A percentile compares a stretch with the other conserved stretches of the same genome.
These are phyloP conservation scores for Regulus satrapa DNA, from an alignment of 2,113 vertebrate genomes.

Conservation along the genomic window DNA sequence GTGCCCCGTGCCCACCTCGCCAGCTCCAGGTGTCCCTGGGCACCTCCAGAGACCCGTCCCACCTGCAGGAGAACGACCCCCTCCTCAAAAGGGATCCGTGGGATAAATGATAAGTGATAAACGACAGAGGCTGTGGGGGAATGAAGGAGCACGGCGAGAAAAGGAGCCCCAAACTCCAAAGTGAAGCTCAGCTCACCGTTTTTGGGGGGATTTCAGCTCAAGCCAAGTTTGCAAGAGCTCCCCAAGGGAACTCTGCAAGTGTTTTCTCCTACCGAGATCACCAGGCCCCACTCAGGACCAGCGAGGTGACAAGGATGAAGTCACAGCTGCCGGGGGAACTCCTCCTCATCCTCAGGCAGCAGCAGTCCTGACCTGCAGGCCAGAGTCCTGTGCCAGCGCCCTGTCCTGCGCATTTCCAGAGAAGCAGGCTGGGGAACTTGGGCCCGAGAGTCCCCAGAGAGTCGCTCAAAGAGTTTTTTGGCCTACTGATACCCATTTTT, in stretches of 20 bases:
- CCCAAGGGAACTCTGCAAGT: neutral
- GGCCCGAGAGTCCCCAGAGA: neutral
- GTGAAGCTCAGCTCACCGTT: fast-evolving
- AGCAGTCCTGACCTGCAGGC: neutral
- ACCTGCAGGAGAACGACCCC: neutral
- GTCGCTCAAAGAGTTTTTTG: neutral
- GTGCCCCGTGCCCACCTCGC: neutral
- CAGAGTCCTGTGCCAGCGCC: too few species aligned
- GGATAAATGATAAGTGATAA: fast-evolving
- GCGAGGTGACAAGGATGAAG: neutral
- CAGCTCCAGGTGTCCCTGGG: fast-evolving
- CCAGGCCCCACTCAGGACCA: neutral
- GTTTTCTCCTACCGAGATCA: neutral
- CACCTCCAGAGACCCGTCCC: neutral
- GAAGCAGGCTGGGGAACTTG: neutral
- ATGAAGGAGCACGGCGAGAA: fast-evolving
- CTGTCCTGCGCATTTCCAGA: too few species aligned
- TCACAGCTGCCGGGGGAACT: neutral
- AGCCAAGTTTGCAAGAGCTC: neutral
- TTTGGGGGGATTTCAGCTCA: neutral
- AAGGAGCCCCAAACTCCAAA: neutral
- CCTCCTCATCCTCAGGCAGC: neutral
- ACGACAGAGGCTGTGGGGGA: fast-evolving
- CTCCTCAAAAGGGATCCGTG: neutral
- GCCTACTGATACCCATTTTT: neutral